Conservation (phyloP, 2,888 invertebrate species). For the Drosophila hamatofila region DNA sequence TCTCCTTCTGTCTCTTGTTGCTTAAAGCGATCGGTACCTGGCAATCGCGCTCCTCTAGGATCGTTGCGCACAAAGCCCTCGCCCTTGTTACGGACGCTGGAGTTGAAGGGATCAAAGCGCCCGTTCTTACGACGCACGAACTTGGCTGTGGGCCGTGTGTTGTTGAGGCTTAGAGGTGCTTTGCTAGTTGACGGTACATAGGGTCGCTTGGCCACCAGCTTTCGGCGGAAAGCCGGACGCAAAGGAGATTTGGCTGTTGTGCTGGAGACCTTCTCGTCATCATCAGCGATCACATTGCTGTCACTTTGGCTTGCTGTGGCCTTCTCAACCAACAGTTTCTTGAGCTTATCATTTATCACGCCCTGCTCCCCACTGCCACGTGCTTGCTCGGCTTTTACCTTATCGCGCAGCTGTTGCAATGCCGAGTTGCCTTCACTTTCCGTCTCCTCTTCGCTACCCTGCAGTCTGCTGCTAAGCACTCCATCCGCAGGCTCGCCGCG, state of each 20-base stretch:
- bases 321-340: conserved; percentile 66
- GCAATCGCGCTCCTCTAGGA: conserved; percentile 61
- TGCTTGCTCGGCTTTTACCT: conserved; percentile 66
- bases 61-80: conserved; percentile 72
- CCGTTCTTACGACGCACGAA: conserved; percentile 76
- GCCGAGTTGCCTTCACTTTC: conserved; percentile 49
- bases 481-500: conserved; percentile 50
- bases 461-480: conserved; percentile 46
- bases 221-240: conserved; percentile 72
- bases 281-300: conserved; percentile 7
- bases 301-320: background rate
- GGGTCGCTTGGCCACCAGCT: conserved; percentile 77
- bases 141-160: conserved; percentile 62
- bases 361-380: conserved; percentile 61
- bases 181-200: conserved; percentile 58
- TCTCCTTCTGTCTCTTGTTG: conserved; percentile 25
- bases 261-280: conserved; percentile 4
- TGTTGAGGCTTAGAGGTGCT: conserved; percentile 32
- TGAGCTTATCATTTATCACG: conserved; percentile 69
- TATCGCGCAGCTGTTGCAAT: conserved; percentile 65
- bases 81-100: conserved; percentile 61
- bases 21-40: conserved; percentile 71
- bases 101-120: conserved; percentile 72
- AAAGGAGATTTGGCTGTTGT: conserved; percentile 17
- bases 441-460: conserved; percentile 20